Base-by-base conservation (phyloP, 2,797 vertebrate genomes). In the Pangasius mekongensis region DNA sequence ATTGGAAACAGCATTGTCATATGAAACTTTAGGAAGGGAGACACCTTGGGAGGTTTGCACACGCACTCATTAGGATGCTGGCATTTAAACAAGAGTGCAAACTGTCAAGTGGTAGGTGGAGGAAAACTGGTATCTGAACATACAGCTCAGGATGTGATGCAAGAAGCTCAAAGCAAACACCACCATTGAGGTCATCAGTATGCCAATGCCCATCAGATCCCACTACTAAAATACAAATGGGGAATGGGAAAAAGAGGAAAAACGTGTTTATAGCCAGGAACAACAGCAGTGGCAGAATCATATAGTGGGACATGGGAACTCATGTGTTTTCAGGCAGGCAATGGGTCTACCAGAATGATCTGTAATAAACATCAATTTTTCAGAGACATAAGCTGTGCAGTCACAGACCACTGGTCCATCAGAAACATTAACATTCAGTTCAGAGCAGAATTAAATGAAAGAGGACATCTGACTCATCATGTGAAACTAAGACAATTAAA, bases 11-110 rank as follows among this genome's bases (percentile, higher is more conserved):
- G 78, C 60, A 69, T 20, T 88, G 84, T 69, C 58, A 81, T 80
- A 71, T 27, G 10, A 85, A 47, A 81, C 52, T 77, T 62, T 73
- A 84, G 73, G 91, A 93, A 91, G 91, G 89, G 90, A 83, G 93
- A 90, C 92, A 91, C 93, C 92, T 95, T 91, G 93, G 92, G 92
- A 95, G 91, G 92, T 16, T 77, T 90, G 94, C 92, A 93, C 93
- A 90, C 87, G 90, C 76, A 92, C 92, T 94, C 95, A 95, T 95
- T 96, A 94, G 91, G 92, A 95, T 95, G 95, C 92, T 95, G 95
- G 93, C 95, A 96, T 96, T 96, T 95, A 95, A 95, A 93, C 93
- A 93, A 92, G 93, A 86, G 91, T 62, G 78, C 56, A 82, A 82
- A 27, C 33, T 47, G 58, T 82, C 33, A 92, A 14, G 93, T 58